Evolutionary conservation across 53 echinoderm and acorn worm genomes (phyloP).

Genomic region (Holothuria leucospilota): DNA sequence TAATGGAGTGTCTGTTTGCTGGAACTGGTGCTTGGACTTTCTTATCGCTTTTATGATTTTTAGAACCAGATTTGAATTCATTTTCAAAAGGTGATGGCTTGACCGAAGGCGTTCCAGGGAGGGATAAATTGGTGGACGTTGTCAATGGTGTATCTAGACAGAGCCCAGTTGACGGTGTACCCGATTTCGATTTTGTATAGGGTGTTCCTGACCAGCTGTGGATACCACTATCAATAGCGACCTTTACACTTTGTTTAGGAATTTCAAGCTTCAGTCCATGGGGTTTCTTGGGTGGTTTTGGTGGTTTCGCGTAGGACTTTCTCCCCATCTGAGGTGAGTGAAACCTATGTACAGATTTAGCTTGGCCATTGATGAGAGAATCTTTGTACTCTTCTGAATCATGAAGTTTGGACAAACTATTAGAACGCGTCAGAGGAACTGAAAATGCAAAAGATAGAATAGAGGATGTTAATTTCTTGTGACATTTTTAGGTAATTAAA

Average conservation of each 20-base stretch:
- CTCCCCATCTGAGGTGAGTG: conserved; percentile 35
- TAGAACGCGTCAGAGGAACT: background rate
- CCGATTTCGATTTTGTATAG: conserved; percentile 5
- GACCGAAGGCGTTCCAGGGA: background rate
- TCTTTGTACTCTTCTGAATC: background rate
- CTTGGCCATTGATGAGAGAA: background rate
- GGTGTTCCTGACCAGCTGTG: conserved; percentile 35
- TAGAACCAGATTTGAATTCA: no score
- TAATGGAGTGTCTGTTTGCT: background rate
- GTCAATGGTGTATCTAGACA: background rate
- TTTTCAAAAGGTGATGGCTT: background rate
- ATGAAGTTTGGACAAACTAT: conserved; percentile 6
- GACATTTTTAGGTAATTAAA: no score
- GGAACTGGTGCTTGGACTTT: background rate
- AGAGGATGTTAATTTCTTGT: no score
- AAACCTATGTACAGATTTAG: conserved; percentile 14
- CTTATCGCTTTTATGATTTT: background rate
- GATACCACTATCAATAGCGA: conserved; percentile 16
- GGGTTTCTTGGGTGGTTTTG: conserved; percentile 13
- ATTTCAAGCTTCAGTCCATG: conserved; percentile 37
- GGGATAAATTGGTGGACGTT: background rate
- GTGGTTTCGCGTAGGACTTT: conserved; percentile 35
- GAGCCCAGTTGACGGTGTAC: conserved; percentile 1
- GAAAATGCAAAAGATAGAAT: background rate
- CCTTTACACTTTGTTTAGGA: background rate